Percentiles rank a stretch among this genome's conserved stretches.
Evolutionary conservation across 2,888 invertebrate genomes (phyloP).

Genomic region (Harpagoxenus sublaevis): DNA sequence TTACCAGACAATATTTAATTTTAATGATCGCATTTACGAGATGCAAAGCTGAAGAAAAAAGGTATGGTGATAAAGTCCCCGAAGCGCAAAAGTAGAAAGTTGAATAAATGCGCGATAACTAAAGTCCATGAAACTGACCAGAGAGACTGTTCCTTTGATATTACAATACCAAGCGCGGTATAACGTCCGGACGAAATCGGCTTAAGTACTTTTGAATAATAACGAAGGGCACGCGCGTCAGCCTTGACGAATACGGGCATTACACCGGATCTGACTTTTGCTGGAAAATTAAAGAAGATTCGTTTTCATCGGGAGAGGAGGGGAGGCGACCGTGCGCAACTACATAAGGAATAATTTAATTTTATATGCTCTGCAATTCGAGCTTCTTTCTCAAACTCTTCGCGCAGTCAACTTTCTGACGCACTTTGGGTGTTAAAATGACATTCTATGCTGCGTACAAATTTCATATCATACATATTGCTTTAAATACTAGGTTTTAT

Average conservation of each 20-base stretch:
- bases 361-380: constrained; percentile 29
- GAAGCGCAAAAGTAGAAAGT: constrained; percentile 66
- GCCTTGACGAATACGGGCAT: constrained; percentile 37
- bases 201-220: constrained; percentile 80
- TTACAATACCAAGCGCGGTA: constrained; percentile 66
- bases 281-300: constrained; percentile 47
- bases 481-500: neutral
- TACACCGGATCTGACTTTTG: constrained; percentile 52
- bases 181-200: constrained; percentile 76
- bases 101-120: constrained; percentile 60
- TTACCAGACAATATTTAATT: constrained; percentile 14
- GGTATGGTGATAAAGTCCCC: constrained; percentile 52
- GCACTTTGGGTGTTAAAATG: constrained; percentile 33
- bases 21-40: constrained; percentile 8
- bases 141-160: constrained; percentile 69
- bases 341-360: constrained; percentile 58
- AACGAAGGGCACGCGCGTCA: constrained; percentile 65
- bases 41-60: neutral
- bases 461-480: neutral
- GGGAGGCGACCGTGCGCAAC: neutral
- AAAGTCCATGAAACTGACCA: constrained; percentile 65
- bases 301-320: constrained; percentile 8
- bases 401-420: neutral
- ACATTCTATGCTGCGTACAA: constrained; percentile 1
- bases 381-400: neutral